These are phyloP conservation scores for Odontothrips loti DNA, from an alignment of 2,888 invertebrate genomes.

Conservation along the genomic window DNA sequence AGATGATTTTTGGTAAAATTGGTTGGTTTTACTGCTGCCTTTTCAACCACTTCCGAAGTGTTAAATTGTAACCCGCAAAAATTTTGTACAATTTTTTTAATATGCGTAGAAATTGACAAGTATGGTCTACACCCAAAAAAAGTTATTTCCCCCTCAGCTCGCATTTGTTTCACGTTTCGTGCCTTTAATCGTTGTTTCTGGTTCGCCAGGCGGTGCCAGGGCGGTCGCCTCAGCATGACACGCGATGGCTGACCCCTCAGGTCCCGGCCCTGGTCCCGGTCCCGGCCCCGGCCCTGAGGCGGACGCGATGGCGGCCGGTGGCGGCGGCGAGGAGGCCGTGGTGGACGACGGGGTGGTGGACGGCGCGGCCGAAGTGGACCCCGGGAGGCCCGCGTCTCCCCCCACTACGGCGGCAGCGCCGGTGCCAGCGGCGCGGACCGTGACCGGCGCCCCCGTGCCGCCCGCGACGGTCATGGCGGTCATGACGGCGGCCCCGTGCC, in stretches of 20 bases:
- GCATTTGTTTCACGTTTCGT: background rate
- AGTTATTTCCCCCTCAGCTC: too few relatives aligned
- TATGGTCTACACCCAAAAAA: too few relatives aligned
- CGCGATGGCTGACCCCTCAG: constrained; percentile 1
- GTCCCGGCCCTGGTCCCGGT: background rate
- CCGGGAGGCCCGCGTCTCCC: background rate
- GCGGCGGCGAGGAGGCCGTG: background rate
- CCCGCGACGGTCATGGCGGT: too few relatives aligned
- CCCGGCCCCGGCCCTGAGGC: background rate
- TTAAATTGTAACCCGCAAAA: too few relatives aligned
- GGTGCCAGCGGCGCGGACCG: background rate
- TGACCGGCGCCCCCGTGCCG: background rate
- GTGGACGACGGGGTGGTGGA: background rate
- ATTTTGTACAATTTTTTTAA: too few relatives aligned
- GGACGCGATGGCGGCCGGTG: background rate
- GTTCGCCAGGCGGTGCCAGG: background rate
- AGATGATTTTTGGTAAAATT: too few relatives aligned
- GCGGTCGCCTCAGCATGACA: background rate
- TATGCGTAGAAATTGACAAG: too few relatives aligned
- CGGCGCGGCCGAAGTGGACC: background rate
- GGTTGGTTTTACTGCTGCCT: too few relatives aligned
- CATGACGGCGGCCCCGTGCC: background rate
- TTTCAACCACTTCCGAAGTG: too few relatives aligned
- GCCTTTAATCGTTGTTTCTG: background rate
- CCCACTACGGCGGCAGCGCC: background rate